phyloP scores from a whole-genome alignment of 37 sponge, comb jelly and placozoan genomes.

The Aplysina aerophoba region DNA sequence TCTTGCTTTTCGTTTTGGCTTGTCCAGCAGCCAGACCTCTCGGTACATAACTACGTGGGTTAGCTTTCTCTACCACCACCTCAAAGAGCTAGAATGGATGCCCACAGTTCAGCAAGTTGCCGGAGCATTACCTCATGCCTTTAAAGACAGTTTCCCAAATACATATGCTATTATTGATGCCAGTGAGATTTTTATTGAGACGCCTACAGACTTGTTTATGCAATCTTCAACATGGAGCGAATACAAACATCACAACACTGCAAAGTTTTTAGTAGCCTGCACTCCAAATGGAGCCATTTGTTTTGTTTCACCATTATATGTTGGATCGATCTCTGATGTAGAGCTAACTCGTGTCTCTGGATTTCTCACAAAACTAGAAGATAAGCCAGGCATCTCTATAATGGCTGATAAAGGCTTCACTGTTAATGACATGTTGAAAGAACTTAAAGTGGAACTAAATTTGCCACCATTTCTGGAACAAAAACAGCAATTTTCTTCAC shows the following conservation, averaged over 20 bases:
- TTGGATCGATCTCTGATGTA: too few species aligned
- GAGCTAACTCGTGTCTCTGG: too few species aligned
- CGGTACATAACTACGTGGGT: conserved; percentile 36
- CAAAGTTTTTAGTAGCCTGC: not conserved
- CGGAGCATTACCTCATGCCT: conserved; percentile 38
- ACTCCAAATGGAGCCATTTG: too few species aligned
- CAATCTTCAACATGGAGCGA: conserved; percentile 28
- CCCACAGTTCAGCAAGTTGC: conserved; percentile 42
- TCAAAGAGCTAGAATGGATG: conserved; percentile 42
- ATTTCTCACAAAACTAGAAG: too few species aligned
- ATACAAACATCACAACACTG: conserved; percentile 38
- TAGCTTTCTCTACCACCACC: conserved; percentile 39
- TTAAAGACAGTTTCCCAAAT: conserved; percentile 15
- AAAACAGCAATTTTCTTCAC: too few species aligned
- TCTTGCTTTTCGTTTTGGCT: conserved; percentile 21
- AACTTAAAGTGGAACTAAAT: too few species aligned
- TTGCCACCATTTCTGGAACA: too few species aligned
- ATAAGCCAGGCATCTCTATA: too few species aligned
- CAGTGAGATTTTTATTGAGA: conserved; percentile 35
- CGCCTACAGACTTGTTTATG: conserved; percentile 32
- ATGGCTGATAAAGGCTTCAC: too few species aligned
- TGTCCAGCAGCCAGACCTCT: not conserved
- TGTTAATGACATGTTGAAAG: too few species aligned
- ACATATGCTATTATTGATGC: conserved; percentile 54
- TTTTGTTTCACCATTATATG: too few species aligned